Conservation (phyloP, 2,888 invertebrate species). For the Anoplius nigerrimus region DNA sequence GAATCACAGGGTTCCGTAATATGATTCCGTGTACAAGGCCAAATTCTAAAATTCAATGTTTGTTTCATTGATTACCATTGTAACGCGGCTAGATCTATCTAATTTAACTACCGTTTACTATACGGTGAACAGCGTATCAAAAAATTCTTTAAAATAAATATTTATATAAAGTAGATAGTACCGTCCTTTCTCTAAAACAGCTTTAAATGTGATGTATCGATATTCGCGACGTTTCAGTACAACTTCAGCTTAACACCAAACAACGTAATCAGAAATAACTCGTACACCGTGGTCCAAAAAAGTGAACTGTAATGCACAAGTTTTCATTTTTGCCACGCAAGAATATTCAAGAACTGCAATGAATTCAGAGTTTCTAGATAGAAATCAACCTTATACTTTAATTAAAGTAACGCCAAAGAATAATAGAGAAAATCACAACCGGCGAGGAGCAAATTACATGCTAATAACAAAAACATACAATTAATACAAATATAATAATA, state of each 20-base stretch:
- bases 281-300: constrained; percentile 8
- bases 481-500: constrained; percentile 55
- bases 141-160: too few relatives aligned
- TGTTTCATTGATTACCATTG: not conserved
- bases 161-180: too few relatives aligned
- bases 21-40: constrained; percentile 11
- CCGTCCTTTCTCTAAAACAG: too few relatives aligned
- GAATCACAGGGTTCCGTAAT: constrained; percentile 42
- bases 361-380: not conserved
- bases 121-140: too few relatives aligned
- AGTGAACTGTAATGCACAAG: not conserved
- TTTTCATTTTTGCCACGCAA: not conserved
- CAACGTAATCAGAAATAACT: not conserved
- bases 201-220: constrained; percentile 25
- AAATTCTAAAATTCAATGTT: constrained; percentile 7
- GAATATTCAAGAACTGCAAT: not conserved
- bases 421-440: constrained; percentile 62
- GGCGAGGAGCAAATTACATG: constrained; percentile 62
- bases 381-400: constrained; percentile 15
- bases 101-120: too few relatives aligned
- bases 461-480: constrained; percentile 58
- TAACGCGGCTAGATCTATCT: too few relatives aligned
- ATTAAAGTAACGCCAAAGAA: constrained; percentile 35
- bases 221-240: not conserved
- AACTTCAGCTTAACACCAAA: not conserved